Evolutionary conservation across 64 coral and sea anemone genomes (phyloP).

Genomic region (Anthopleura sola): DNA sequence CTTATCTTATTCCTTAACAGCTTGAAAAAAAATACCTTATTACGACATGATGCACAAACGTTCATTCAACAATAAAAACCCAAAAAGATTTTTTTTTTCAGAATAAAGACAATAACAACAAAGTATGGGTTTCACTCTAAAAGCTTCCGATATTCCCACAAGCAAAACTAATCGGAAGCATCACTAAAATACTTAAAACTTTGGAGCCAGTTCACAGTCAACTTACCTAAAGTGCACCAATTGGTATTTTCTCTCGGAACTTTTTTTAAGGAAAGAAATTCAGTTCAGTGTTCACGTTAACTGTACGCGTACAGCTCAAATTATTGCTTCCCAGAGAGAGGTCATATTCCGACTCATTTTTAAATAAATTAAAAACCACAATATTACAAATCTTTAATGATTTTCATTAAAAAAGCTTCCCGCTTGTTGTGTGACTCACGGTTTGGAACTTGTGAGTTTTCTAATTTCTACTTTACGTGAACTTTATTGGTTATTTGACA

Average conservation of each 20-base stretch:
- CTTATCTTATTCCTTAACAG: too few species aligned
- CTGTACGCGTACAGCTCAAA: neutral
- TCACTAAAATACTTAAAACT: neutral
- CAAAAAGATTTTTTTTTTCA: neutral
- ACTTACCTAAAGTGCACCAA: neutral
- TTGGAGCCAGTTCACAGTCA: neutral
- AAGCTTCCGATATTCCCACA: conserved; percentile 6
- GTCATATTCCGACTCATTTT: neutral
- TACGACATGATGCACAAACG: too few species aligned
- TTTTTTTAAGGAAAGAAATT: neutral
- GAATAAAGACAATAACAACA: neutral
- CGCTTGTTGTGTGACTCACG: neutral
- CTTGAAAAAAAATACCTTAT: too few species aligned
- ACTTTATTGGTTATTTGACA: neutral
- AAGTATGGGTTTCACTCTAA: neutral
- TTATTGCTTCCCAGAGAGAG: conserved; percentile 3
- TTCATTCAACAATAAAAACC: neutral
- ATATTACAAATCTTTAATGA: neutral
- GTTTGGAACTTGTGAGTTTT: neutral
- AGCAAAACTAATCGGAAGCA: neutral
- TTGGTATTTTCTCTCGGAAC: neutral
- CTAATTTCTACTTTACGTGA: neutral
- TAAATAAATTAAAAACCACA: conserved; percentile 30
- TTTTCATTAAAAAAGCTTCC: neutral
- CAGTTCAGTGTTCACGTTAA: neutral